Conservation (phyloP, 2,888 invertebrate species). For the Sphaerophoria rueppellii region DNA sequence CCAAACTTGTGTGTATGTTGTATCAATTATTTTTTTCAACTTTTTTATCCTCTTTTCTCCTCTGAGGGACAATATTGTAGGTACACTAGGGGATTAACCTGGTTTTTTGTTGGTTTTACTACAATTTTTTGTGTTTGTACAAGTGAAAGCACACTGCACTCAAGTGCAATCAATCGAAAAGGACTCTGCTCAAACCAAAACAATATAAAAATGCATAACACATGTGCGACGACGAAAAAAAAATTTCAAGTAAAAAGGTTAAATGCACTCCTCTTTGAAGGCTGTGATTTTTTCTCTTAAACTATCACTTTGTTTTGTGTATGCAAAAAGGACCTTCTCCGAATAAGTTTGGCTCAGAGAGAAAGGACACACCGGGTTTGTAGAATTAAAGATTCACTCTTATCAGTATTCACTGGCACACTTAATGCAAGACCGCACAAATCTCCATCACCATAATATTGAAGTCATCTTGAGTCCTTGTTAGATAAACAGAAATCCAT, state of each 20-base stretch:
- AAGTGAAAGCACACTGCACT: constrained; percentile 30
- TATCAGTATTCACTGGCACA: constrained; percentile 70
- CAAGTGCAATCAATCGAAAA: constrained; percentile 37
- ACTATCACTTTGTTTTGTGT: background rate
- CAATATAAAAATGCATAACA: constrained; percentile 5
- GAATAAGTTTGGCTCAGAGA: constrained; percentile 22
- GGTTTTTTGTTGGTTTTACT: constrained; percentile 20
- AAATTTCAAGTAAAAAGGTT: constrained; percentile 43
- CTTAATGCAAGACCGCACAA: constrained; percentile 70
- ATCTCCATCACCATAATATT: constrained; percentile 74
- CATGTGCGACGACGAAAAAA: constrained; percentile 38
- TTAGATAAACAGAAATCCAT: constrained; percentile 76
- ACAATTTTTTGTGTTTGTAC: background rate
- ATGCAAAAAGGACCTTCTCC: constrained; percentile 11
- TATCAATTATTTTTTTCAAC: constrained; percentile 59
- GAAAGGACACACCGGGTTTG: background rate
- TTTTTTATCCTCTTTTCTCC: constrained; percentile 13
- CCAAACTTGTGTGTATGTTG: constrained; percentile 41
- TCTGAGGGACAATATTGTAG: constrained; percentile 15
- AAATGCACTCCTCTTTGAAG: constrained; percentile 15
- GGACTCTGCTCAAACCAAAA: constrained; percentile 14
- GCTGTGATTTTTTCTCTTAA: background rate
- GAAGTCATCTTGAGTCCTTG: constrained; percentile 75
- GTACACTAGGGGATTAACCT: constrained; percentile 63
- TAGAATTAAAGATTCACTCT: constrained; percentile 35